Evolutionary conservation across 2,797 vertebrate species (phyloP).

Genomic region (Aldrovandia affinis): DNA sequence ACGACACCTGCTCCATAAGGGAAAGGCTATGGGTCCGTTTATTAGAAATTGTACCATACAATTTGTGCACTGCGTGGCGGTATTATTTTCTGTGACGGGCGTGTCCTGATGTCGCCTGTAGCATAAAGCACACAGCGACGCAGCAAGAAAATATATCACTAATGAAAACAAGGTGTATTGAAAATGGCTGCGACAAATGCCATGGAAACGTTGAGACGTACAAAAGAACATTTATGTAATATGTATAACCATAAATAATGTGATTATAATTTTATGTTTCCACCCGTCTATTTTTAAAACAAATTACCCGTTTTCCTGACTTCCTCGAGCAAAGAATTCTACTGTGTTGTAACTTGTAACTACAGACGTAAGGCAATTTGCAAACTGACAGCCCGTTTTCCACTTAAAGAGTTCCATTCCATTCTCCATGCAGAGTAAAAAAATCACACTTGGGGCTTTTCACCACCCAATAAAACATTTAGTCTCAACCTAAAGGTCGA

Average conservation of each 20-base stretch:
- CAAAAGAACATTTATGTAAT: background rate
- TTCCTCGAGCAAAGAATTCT: background rate
- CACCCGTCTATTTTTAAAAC: background rate
- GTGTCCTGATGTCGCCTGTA: background rate
- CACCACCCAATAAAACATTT: background rate
- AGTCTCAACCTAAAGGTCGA: background rate
- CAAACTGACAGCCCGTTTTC: too few species aligned
- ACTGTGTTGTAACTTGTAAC: background rate
- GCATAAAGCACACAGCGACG: background rate
- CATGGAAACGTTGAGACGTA: background rate
- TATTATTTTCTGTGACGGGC: constrained; percentile 11
- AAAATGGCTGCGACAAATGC: background rate
- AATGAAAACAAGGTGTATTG: background rate
- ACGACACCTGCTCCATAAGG: constrained; percentile 21
- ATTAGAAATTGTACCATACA: constrained; percentile 16
- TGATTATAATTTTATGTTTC: background rate
- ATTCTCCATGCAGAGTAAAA: constrained; percentile 4
- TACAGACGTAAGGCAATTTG: background rate
- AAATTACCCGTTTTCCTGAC: background rate
- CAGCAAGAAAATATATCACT: background rate
- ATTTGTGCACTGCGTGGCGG: background rate
- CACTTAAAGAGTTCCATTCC: background rate
- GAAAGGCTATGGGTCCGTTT: constrained; percentile 21
- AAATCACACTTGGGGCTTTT: background rate
- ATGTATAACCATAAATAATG: background rate